Base-by-base conservation (phyloP, 2,888 invertebrate species). In the Netelia fuscicornis region DNA sequence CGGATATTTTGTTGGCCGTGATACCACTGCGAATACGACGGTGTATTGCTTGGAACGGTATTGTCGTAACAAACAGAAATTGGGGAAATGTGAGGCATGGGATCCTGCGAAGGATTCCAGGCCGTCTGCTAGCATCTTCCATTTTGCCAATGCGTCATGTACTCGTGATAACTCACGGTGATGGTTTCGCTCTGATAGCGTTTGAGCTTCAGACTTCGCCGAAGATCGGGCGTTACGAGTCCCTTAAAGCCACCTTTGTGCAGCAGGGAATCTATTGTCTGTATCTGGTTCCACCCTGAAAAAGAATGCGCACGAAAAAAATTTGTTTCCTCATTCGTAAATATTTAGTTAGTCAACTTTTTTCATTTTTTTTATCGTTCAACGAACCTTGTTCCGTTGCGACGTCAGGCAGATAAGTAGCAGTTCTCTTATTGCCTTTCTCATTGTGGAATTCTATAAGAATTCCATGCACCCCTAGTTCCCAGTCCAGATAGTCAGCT, bases 391-490 rank as follows among this genome's bases (percentile, higher is more conserved):
- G 99, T 94, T 99, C 99, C 77, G 97, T 96, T 89, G 99, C 99
- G 89, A 99, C 99, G 95, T 99, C 98, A 76, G 99, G 99, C 94
- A 99, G 95, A 94, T 99, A 99, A 88, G 99, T 99, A 92, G 99
- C 99, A 88, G 98, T 99, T 92, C 98, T 96, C 94, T 98, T 98
- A 91, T 97, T 97, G 87, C 99, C 97, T 92, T 98, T 96, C 93
- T 99, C 99, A 93, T 97, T 98, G 88, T 97, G 95, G 93, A 99
- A 99, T 95, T 99, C 99, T 90, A 99, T 99, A 78, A 99, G 96
- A 92, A 99, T 99, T 83, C 99, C 99, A 94, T 99, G 99, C 80
- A 97, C 96, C 70, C 99, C 99, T 84, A 98, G 96, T 95, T 98
- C 97, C 99, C 99, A 99, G 94, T 99, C 99, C 88, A 98, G 95